These are phyloP conservation scores for Sepioteuthis lessoniana DNA, from an alignment of 2,888 invertebrate genomes.

Conservation along the genomic window DNA sequence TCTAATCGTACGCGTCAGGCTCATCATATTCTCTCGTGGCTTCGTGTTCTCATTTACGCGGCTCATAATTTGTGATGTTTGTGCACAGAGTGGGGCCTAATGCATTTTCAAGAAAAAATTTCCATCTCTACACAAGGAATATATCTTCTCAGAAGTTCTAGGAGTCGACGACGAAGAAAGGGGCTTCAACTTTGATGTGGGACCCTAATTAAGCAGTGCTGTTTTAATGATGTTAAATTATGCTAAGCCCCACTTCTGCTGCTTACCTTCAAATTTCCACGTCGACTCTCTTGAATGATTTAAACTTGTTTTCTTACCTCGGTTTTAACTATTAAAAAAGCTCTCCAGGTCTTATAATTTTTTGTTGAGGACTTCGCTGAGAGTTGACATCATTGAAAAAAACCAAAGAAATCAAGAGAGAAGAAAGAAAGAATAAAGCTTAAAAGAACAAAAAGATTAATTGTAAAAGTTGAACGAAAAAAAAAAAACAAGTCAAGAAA, in stretches of 20 bases:
- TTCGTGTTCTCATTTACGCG: too few relatives aligned
- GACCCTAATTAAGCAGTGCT: not conserved
- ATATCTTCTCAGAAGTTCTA: too few relatives aligned
- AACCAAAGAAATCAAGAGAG: too few relatives aligned
- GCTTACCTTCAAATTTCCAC: not conserved
- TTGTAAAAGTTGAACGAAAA: too few relatives aligned
- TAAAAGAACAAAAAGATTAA: too few relatives aligned
- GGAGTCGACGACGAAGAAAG: not conserved
- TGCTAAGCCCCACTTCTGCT: not conserved
- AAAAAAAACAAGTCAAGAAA: too few relatives aligned
- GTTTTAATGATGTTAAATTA: slow-evolving; percentile 4
- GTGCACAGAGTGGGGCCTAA: not conserved
- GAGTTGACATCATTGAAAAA: too few relatives aligned
- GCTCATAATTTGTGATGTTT: not conserved
- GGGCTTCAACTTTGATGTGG: not conserved
- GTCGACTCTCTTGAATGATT: not conserved
- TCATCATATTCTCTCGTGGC: not conserved
- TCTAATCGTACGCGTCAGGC: not conserved
- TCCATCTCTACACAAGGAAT: not conserved
- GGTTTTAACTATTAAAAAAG: too few relatives aligned
- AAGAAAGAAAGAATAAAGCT: too few relatives aligned
- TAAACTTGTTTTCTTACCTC: not conserved
- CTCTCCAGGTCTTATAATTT: too few relatives aligned
- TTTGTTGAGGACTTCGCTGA: too few relatives aligned
- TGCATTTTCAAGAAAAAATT: not conserved